Base-by-base conservation (phyloP, 2,888 invertebrate genomes). In the Lasius fuliginosus region DNA sequence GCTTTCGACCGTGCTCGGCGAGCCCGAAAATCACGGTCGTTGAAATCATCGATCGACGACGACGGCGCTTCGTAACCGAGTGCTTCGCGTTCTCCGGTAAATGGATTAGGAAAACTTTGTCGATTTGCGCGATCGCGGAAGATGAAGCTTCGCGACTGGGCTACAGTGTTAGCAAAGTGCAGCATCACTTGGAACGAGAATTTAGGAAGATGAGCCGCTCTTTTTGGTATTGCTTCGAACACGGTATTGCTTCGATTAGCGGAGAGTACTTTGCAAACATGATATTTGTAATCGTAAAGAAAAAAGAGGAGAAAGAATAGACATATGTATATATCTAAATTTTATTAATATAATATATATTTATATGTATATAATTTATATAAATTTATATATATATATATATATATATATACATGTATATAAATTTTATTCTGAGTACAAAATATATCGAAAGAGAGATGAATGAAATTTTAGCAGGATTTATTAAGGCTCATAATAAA, bases 31-130 rank as follows among this genome's bases (percentile, higher is more conserved):
- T 67, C 67, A 65, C 53, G 71, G 67, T 73, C 73, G 79, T 33
- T 60, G 88, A 60, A 79, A 67, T 84, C 83, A 87, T 87, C 86
- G 87, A 87, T 86, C 86, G 53, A 11, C 36, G 49, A 9, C 15
- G 18, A 6, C 18, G 65, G 30, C 15, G n/a, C 33, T 64, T 75
- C 71, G 65, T 77, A 79, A 74, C 75, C 36, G 84, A 71, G 65
- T 56, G 46, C 36, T 68, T 69, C 30, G 42, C 18, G 81, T 82
- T 83, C 18, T 23, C 40, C 42, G 42, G 73, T 87, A 87, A 85
- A 87, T 74, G 87, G 83, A 75, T 87, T 82, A 82, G 76, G 74
- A 82, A 60, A 81, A 85, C 68, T 82, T 68, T 46, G 68, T 85
- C 30, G 76, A 71, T 82, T 81, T 86, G 71, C 42, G 42, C 69